A percentile compares a stretch with the other conserved stretches of the same genome.
Evolutionary conservation across 2,113 vertebrate species (phyloP).

Genomic region (Poecilia latipinna): DNA sequence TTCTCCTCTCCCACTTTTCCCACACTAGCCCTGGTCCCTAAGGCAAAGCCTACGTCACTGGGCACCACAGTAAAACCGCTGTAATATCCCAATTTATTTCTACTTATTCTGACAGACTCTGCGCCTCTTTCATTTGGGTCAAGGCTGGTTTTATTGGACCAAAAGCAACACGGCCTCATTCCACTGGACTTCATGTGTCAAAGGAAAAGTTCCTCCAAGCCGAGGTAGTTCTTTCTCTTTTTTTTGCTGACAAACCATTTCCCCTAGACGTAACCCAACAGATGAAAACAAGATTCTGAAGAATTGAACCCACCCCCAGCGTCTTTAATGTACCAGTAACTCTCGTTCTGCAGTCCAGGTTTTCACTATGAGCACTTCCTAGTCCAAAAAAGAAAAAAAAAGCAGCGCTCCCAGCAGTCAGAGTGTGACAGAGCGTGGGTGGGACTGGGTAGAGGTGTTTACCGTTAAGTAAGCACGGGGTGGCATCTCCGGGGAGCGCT

Average conservation of each 20-base stretch:
- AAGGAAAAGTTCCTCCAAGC: slow-evolving; percentile 12
- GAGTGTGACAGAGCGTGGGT: slow-evolving; percentile 35
- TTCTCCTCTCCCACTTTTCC: slow-evolving; percentile 74
- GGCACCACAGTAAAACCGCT: slow-evolving; percentile 72
- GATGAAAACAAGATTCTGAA: slow-evolving; percentile 17
- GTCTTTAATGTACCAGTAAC: slow-evolving; percentile 21
- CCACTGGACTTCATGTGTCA: slow-evolving; percentile 28
- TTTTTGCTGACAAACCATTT: slow-evolving; percentile 3
- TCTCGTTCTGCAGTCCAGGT: slow-evolving; percentile 15
- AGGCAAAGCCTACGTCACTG: slow-evolving; percentile 71
- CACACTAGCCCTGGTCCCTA: slow-evolving; percentile 75
- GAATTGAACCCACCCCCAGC: not conserved
- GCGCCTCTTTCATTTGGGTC: slow-evolving; percentile 63
- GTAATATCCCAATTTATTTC: slow-evolving; percentile 73
- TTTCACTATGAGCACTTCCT: slow-evolving; percentile 16
- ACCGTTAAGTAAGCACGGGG: slow-evolving; percentile 55
- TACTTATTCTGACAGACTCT: slow-evolving; percentile 65
- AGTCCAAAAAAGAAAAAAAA: slow-evolving; percentile 3
- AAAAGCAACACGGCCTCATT: slow-evolving; percentile 29
- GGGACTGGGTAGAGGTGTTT: slow-evolving; percentile 62
- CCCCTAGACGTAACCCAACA: slow-evolving; percentile 19
- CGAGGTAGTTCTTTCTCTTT: not conserved
- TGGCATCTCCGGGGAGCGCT: slow-evolving; percentile 63
- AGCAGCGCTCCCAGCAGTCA: slow-evolving; percentile 36
- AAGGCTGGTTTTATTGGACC: slow-evolving; percentile 56